Evolutionary conservation across 1,140 invertebrate species (phyloP).

Genomic region (Zaprionus camerounensis): DNA sequence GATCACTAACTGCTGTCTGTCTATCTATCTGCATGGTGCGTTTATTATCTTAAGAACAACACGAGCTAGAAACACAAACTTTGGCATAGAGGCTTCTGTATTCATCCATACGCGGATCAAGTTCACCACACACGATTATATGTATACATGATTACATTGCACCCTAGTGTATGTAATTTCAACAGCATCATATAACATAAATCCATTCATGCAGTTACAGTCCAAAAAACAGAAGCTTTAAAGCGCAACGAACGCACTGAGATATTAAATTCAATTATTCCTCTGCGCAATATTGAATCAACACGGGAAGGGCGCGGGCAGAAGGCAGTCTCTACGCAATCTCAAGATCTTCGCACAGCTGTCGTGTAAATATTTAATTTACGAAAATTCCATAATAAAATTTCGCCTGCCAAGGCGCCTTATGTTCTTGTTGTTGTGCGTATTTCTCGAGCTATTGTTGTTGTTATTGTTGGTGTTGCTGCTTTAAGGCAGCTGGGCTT

Average conservation of each 20-base stretch:
- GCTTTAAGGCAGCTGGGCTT: slow-evolving; percentile 72
- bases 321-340: slow-evolving; percentile 19
- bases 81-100: too few relatives aligned
- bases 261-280: slow-evolving; percentile 76
- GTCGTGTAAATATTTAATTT: slow-evolving; percentile 81
- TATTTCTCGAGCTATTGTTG: too few relatives aligned
- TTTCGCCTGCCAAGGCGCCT: slow-evolving; percentile 53
- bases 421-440: slow-evolving; percentile 25
- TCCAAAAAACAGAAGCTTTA: slow-evolving; percentile 1
- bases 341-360: slow-evolving; percentile 71
- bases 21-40: too few relatives aligned
- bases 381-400: slow-evolving; percentile 79
- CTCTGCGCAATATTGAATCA: slow-evolving; percentile 67
- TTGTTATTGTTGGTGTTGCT: slow-evolving; percentile 28
- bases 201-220: neutral
- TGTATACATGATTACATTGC: too few relatives aligned
- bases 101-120: too few relatives aligned
- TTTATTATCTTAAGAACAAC: too few relatives aligned
- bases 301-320: neutral
- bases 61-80: too few relatives aligned
- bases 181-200: neutral
- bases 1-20: too few relatives aligned
- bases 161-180: neutral
- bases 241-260: slow-evolving; percentile 28
- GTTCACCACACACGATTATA: too few relatives aligned